These are phyloP conservation scores for Nothoprocta perdicaria DNA, from an alignment of 2,113 vertebrate species.

Conservation along the genomic window DNA sequence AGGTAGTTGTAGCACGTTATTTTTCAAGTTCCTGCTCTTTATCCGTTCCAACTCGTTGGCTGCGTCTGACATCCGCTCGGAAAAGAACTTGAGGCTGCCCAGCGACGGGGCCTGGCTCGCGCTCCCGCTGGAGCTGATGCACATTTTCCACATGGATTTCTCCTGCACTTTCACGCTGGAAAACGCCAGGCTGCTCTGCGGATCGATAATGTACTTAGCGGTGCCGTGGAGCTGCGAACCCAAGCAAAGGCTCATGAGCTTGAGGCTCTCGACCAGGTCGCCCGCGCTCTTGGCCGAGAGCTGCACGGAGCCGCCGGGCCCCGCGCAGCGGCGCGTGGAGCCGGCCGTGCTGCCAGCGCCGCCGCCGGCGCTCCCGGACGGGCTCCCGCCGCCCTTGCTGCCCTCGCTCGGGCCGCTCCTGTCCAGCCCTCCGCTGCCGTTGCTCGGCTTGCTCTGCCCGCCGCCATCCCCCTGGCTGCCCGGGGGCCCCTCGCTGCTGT, in stretches of 20 bases:
- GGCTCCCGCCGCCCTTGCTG: constrained; percentile 81
- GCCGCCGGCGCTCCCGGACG: constrained; percentile 80
- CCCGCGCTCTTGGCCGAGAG: constrained; percentile 76
- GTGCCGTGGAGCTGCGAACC: constrained; percentile 87
- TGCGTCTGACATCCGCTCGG: constrained; percentile 81
- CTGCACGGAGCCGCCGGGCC: constrained; percentile 68
- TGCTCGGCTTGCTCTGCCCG: constrained; percentile 84
- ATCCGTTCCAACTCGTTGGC: constrained; percentile 82
- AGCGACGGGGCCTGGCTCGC: constrained; percentile 71
- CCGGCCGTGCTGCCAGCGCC: constrained; percentile 80
- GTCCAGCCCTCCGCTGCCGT: constrained; percentile 78
- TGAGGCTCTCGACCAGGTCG: constrained; percentile 92
- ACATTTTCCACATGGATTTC: constrained; percentile 94
- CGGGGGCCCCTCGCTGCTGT: constrained; percentile 93
- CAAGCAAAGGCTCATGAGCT: constrained; percentile 92
- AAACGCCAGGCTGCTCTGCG: constrained; percentile 80
- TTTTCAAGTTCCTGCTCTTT: constrained; percentile 90
- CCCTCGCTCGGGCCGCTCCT: constrained; percentile 81
- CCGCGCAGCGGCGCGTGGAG: constrained; percentile 80
- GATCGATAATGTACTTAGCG: constrained; percentile 86
- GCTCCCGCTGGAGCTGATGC: constrained; percentile 81
- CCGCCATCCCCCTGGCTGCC: constrained; percentile 88
- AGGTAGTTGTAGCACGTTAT: constrained; percentile 95
- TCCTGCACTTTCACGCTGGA: constrained; percentile 91
- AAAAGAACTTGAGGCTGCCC: constrained; percentile 77